Base-by-base conservation (phyloP, 2,888 invertebrate genomes). In the Tetanocera ferruginea region DNA sequence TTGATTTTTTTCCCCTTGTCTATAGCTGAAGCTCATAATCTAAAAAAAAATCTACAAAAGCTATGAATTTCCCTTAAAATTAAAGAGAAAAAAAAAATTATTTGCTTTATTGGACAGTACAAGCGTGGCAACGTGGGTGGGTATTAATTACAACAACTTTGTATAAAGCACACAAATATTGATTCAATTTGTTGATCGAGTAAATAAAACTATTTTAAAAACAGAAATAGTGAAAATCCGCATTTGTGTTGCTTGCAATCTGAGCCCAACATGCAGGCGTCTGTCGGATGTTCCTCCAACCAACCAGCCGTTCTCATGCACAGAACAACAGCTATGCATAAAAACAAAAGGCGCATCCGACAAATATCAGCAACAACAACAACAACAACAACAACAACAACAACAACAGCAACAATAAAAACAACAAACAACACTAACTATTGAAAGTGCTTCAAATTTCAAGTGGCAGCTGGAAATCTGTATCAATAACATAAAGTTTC, bases 121-220 rank as follows among this genome's bases (percentile, higher is more conserved):
- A 43, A 43, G 43, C 43, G 43, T 43, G 11, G 43, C 43, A 43
- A 43, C 14, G 43, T 43, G 43, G 43, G 43, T 43, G 43, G 43
- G 43, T 51, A 66, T 75, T 75, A 55, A 67, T 75, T 75, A 66
- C 75, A 75, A 75, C 75, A 75, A 55, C 67, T 67, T 34, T 25
- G 17, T n/a, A 62, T n/a, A 37, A 75, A 25, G 23, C 34, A 23
- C 8, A 37, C 52, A 52, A 52, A 67, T 52, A 75, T 55, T 67
- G 67, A 66, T 52, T 66, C 55, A 52, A 23, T 75, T 52, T 67
- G 67, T 75, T 75, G 31, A 66, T 34, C 5, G 31, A 67, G 67
- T 25, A 67, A 55, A 67, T 49, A 74, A 74, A 62, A 28, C n/a
- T 51, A 25, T 43, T 25, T 51, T 28, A 57, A 57, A 52, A 75